These are phyloP conservation scores for Halcyon senegalensis DNA, from an alignment of 2,113 vertebrate species.

Conservation along the genomic window DNA sequence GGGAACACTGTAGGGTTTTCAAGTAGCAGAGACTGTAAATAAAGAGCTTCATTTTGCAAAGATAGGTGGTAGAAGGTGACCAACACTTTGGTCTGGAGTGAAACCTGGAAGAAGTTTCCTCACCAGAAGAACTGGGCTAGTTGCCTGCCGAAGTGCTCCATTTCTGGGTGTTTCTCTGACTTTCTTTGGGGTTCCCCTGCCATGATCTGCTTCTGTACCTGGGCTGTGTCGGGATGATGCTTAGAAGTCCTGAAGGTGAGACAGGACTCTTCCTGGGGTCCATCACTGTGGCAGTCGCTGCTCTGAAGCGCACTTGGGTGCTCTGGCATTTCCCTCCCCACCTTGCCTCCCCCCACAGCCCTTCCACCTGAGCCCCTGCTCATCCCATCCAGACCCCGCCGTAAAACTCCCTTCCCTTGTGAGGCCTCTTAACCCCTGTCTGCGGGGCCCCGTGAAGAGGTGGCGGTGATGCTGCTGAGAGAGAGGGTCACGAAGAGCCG, in stretches of 20 bases:
- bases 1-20: not conserved
- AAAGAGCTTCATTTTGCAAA: not conserved
- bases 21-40: not conserved
- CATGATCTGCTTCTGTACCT: not conserved
- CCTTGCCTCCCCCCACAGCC: not conserved
- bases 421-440: slow-evolving; percentile 57
- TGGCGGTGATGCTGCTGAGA: slow-evolving; percentile 47
- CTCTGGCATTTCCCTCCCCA: not conserved
- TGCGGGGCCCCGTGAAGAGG: not conserved
- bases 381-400: accelerated
- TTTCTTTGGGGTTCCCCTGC: not conserved
- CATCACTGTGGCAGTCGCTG: accelerated
- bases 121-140: not conserved
- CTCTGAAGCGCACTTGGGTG: accelerated
- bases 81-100: not conserved
- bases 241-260: not conserved
- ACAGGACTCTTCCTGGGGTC: not conserved
- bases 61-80: not conserved
- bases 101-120: not conserved
- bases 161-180: not conserved
- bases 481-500: slow-evolving; percentile 18
- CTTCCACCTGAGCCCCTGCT: slow-evolving; percentile 18
- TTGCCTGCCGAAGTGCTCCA: not conserved
- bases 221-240: no score
- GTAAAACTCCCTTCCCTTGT: not conserved